phyloP scores from a whole-genome alignment of 1,140 invertebrate species.

The Drosophila bipectinata region DNA sequence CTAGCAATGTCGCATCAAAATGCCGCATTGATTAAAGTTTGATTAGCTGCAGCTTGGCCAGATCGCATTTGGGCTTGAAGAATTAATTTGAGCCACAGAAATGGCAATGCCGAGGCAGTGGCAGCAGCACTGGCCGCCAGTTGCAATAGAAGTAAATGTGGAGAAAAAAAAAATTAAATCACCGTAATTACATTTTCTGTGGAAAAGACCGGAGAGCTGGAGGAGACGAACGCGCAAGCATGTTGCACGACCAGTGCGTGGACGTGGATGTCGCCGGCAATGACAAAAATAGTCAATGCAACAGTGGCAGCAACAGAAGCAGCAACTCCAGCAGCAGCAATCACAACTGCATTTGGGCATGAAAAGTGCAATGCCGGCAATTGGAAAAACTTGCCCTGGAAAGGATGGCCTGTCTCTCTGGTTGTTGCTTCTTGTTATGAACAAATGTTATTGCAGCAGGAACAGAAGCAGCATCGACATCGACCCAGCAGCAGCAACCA shows the following conservation, averaged over 20 bases:
- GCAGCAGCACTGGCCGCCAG: slow-evolving; percentile 3
- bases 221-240: slow-evolving; percentile 65
- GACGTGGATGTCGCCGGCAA: slow-evolving; percentile 32
- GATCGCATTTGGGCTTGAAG: slow-evolving; percentile 67
- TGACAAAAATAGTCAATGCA: slow-evolving; percentile 13
- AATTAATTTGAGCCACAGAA: slow-evolving; percentile 71
- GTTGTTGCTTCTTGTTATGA: slow-evolving; percentile 52
- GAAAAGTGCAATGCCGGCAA: slow-evolving; percentile 71
- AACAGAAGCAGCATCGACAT: slow-evolving; percentile 33
- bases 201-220: slow-evolving; percentile 48
- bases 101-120: slow-evolving; percentile 38
- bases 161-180: slow-evolving; percentile 57
- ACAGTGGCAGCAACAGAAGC: slow-evolving; percentile 9
- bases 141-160: slow-evolving; percentile 56
- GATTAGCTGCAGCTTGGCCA: slow-evolving; percentile 60
- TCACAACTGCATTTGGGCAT: slow-evolving; percentile 71
- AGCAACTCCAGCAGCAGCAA: slow-evolving; percentile 19
- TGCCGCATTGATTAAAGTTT: slow-evolving; percentile 76
- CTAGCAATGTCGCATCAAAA: slow-evolving; percentile 66
- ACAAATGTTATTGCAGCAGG: slow-evolving; percentile 63
- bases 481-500: slow-evolving; percentile 17
- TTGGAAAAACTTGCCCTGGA: slow-evolving; percentile 73
- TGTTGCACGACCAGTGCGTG: slow-evolving; percentile 67
- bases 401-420: slow-evolving; percentile 31
- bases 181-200: slow-evolving; percentile 71